Evolutionary conservation across 2,113 vertebrate genomes (phyloP).

Genomic region (Archocentrus centrarchus): DNA sequence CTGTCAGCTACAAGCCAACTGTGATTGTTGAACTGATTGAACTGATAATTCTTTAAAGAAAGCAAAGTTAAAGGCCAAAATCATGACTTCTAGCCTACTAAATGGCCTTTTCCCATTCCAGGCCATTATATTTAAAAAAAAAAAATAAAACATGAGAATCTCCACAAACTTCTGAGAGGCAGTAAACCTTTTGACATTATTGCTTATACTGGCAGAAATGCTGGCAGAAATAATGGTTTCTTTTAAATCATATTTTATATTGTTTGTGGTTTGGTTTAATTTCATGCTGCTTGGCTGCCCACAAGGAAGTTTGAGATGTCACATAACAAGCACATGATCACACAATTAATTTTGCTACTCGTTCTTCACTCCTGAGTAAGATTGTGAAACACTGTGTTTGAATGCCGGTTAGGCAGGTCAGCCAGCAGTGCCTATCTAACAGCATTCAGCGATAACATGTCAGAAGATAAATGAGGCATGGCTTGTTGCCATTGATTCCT

Average conservation of each 20-base stretch:
- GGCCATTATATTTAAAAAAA: background rate
- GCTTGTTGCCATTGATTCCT: slow-evolving; percentile 38
- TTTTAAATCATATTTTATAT: background rate
- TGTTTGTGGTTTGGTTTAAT: background rate
- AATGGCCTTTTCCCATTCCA: background rate
- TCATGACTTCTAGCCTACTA: background rate
- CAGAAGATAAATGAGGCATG: slow-evolving; percentile 48
- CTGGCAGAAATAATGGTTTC: background rate
- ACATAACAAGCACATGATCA: background rate
- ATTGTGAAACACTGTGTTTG: slow-evolving; percentile 22
- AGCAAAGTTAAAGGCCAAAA: too few species aligned
- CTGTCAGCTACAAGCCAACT: too few species aligned
- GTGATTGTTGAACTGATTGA: too few species aligned
- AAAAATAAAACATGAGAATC: background rate
- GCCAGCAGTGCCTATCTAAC: background rate
- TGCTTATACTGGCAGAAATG: background rate
- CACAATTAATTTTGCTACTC: background rate
- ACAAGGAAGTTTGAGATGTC: background rate
- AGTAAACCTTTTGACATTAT: background rate
- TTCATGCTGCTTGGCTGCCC: background rate
- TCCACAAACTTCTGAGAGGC: too few species aligned
- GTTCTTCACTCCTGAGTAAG: background rate
- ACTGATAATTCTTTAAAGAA: too few species aligned
- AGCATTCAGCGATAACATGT: slow-evolving; percentile 28
- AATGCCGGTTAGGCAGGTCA: slow-evolving; percentile 16